Percentiles rank a stretch among this genome's conserved stretches.
Evolutionary conservation across 2,888 invertebrate genomes (phyloP).

Genomic region (Pseudolycoriella hygida): DNA sequence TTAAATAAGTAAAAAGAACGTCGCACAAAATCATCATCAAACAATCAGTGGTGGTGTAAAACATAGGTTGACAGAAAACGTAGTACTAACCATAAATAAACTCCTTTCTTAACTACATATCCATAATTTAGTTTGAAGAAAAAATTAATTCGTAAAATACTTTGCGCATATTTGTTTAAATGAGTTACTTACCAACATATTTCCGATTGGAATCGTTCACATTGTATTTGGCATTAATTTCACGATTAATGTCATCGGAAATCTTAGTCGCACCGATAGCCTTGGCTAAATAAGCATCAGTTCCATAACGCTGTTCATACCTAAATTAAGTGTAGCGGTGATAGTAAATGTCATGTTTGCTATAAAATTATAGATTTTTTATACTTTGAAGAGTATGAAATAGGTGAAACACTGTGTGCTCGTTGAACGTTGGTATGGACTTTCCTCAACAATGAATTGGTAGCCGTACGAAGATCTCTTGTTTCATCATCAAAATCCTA

Average conservation of each 20-base stretch:
- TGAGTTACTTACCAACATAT: not conserved
- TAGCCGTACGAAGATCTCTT: slow-evolving; percentile 60
- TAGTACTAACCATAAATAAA: not conserved
- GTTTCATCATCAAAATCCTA: slow-evolving; percentile 74
- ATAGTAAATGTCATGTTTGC: slow-evolving; percentile 10
- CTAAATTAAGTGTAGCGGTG: slow-evolving; percentile 9
- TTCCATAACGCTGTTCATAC: slow-evolving; percentile 6
- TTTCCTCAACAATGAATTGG: slow-evolving; percentile 52
- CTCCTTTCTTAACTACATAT: not conserved
- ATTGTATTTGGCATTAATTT: not conserved
- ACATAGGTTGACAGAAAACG: not conserved
- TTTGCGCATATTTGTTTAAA: not conserved
- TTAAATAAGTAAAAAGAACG: no score
- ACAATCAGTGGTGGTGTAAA: no score
- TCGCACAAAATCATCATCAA: no score
- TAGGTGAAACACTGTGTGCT: slow-evolving; percentile 36
- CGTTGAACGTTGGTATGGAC: slow-evolving; percentile 61
- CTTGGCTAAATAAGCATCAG: slow-evolving; percentile 4
- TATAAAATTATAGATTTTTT: slow-evolving; percentile 9
- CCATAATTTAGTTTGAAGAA: not conserved
- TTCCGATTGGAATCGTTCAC: not conserved
- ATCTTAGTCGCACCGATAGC: not conserved
- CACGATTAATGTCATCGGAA: no score
- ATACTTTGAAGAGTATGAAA: slow-evolving; percentile 22
- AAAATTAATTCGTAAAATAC: not conserved